A percentile compares a stretch with the other conserved stretches of the same genome.
Evolutionary conservation across 2,888 invertebrate species (phyloP).

Genomic region (Ophioninae sp.): DNA sequence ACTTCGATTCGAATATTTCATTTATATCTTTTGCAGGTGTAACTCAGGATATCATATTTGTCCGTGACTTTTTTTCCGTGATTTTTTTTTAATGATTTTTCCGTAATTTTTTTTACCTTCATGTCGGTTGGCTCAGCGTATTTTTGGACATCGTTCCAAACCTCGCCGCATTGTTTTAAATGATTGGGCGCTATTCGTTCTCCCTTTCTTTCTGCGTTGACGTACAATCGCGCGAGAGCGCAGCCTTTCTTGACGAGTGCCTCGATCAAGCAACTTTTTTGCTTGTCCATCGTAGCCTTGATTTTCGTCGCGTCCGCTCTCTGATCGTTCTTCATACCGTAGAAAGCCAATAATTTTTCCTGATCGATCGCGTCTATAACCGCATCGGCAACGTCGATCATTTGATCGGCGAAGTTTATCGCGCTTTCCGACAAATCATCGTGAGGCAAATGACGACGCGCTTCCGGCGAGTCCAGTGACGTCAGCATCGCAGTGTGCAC

Average conservation of each 20-base stretch:
- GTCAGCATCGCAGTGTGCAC: constrained; percentile 91
- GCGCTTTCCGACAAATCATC: constrained; percentile 77
- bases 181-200: constrained; percentile 77
- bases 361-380: constrained; percentile 89
- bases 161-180: constrained; percentile 83
- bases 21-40: not conserved
- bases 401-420: constrained; percentile 81
- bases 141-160: constrained; percentile 88
- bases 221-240: constrained; percentile 86
- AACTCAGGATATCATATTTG: not conserved
- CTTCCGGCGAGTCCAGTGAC: constrained; percentile 86
- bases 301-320: constrained; percentile 91
- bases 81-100: constrained; percentile 57
- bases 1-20: not conserved
- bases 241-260: constrained; percentile 89
- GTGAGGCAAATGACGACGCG: constrained; percentile 81
- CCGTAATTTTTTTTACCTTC: constrained; percentile 83
- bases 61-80: constrained; percentile 49
- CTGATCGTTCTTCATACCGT: constrained; percentile 93
- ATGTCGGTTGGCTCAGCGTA: constrained; percentile 90
- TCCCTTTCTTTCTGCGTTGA: constrained; percentile 76
- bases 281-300: constrained; percentile 93
- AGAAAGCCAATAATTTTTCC: constrained; percentile 89
- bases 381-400: constrained; percentile 85
- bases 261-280: constrained; percentile 90